Evolutionary conservation across 2,113 vertebrate species (phyloP), one percentile per base, ranked within the genome.

Genomic region (Furnarius figulus): DNA sequence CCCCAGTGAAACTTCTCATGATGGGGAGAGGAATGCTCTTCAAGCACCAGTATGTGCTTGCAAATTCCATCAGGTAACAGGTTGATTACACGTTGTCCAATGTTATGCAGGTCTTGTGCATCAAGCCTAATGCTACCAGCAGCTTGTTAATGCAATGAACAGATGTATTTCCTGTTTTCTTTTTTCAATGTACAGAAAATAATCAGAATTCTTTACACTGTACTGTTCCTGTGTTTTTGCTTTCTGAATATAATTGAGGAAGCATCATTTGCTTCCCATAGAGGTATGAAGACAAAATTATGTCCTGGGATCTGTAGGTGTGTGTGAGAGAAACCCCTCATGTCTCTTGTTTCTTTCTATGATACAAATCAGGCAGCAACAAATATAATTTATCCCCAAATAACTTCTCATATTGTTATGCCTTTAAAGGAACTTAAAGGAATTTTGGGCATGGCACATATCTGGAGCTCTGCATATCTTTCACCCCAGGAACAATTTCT

Each of bases 401-500:
- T 67, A 52, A 80, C 24, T 82, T 87, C 18, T 79, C 19, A 9
- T 46, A 44, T 47, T 1, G 0, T 75, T 58, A 37, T 16, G 17
- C 10, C 46, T 75, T 88, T 68, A 67, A 90, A 77, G 19, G 35
- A 85, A 37, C 44, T 63, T 24, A 40, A 40, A 40, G 39, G 39
- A 40, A 40, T 12, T 40, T 40, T 68, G 74, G n/a, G 9, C 55
- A 62, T 84, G 66, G n/a, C n/a, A 66, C 17, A 2, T 68, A 33
- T 37, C n/a, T 90, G 47, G 12, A n/a, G 6, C 15, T 77, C 42
- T 85, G 25, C 9, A 12, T 56, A 39, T 58, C 50, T 94, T 81
- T 82, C 37, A 30, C 82, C n/a, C 56, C 61, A 79, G 66, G 55
- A 93, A 59, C 15, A 61, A 31, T n/a, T 89, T 82, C 31, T 94